Conservation (phyloP, 2,888 invertebrate species). For the Cyclophora punctaria region DNA sequence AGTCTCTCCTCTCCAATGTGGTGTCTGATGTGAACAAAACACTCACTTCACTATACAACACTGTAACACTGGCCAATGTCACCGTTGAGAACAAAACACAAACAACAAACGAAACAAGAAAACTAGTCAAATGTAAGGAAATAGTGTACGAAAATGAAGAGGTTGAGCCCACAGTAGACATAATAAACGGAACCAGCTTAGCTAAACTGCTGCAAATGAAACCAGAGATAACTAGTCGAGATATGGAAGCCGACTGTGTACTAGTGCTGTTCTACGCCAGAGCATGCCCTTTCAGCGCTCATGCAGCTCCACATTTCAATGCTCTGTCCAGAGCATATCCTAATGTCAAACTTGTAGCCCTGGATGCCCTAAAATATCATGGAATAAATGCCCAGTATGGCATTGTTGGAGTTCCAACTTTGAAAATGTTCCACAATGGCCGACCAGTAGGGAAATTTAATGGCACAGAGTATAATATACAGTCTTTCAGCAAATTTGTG, state of each 20-base stretch:
- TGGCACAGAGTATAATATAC: constrained; percentile 85
- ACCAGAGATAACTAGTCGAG: constrained; percentile 78
- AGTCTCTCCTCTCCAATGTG: constrained; percentile 60
- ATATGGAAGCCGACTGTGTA: constrained; percentile 80
- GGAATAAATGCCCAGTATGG: constrained; percentile 93
- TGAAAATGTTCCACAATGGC: constrained; percentile 93
- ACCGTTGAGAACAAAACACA: constrained; percentile 54
- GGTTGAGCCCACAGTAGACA: constrained; percentile 67
- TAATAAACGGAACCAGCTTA: constrained; percentile 83
- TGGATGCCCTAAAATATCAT: constrained; percentile 89
- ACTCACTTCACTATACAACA: constrained; percentile 57
- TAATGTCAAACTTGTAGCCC: constrained; percentile 88
- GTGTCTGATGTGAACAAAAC: constrained; percentile 67
- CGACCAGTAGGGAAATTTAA: constrained; percentile 89
- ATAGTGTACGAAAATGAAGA: constrained; percentile 54
- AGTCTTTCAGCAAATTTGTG: constrained; percentile 86
- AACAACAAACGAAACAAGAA: constrained; percentile 53
- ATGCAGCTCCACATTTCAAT: constrained; percentile 93
- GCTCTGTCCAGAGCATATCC: constrained; percentile 91
- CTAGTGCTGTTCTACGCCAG: constrained; percentile 92
- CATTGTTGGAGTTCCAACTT: constrained; percentile 91
- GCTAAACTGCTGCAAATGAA: constrained; percentile 78
- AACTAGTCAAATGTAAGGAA: constrained; percentile 60
- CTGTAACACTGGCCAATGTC: constrained; percentile 59
- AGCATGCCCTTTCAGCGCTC: constrained; percentile 92